Percentiles rank a stretch among this genome's conserved stretches.
Conservation (phyloP, 2,797 vertebrate species). For the Macrochelys suwanniensis region DNA sequence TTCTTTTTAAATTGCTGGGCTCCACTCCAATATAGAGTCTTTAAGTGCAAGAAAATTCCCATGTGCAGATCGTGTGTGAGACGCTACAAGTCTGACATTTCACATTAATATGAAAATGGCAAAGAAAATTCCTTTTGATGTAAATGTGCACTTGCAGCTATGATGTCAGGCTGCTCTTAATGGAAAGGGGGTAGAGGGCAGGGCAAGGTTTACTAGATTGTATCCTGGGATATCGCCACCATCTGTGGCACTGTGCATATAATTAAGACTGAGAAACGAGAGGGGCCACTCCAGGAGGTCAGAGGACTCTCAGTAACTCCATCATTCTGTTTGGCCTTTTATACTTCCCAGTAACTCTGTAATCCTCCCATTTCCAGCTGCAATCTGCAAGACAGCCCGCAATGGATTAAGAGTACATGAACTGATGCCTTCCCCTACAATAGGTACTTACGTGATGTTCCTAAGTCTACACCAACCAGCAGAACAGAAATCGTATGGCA, state of each 20-base stretch:
- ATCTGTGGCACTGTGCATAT: background rate
- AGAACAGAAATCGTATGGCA: background rate
- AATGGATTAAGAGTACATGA: background rate
- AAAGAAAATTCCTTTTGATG: constrained; percentile 68
- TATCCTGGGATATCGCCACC: background rate
- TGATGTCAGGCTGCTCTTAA: constrained; percentile 51
- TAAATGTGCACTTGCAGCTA: constrained; percentile 56
- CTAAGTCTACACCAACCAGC: background rate
- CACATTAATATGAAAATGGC: constrained; percentile 28
- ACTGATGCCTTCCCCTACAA: background rate
- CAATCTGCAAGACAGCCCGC: background rate
- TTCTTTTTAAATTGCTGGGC: constrained; percentile 60
- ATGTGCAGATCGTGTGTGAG: constrained; percentile 35
- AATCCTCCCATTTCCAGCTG: background rate
- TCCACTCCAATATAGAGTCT: constrained; percentile 62
- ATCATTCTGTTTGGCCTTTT: background rate
- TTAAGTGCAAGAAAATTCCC: constrained; percentile 64
- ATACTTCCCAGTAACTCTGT: background rate
- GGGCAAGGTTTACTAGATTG: background rate
- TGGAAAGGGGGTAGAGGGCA: constrained; percentile 26
- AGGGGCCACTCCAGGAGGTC: background rate
- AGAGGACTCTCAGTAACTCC: background rate
- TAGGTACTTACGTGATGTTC: background rate
- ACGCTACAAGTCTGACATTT: constrained; percentile 31
- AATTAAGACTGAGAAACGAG: background rate